These are phyloP conservation scores for Drosophila paracracens DNA, from an alignment of 2,888 invertebrate genomes.

Conservation along the genomic window DNA sequence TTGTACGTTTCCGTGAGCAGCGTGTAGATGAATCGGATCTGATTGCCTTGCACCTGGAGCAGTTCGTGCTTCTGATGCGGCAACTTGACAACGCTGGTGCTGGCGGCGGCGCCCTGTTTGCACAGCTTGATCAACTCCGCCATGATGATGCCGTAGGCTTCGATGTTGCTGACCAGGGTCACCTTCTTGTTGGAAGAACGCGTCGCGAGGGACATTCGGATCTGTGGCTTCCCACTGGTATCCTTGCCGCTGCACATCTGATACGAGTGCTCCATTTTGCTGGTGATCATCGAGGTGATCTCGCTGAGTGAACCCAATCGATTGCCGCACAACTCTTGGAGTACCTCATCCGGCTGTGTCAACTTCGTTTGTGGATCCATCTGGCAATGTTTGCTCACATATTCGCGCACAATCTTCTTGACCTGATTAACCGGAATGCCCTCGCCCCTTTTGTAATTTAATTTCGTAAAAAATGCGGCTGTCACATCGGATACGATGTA, in stretches of 20 bases:
- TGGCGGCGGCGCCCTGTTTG: slow-evolving; percentile 94
- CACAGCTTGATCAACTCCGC: slow-evolving; percentile 92
- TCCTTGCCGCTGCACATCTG: slow-evolving; percentile 84
- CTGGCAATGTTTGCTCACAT: slow-evolving; percentile 89
- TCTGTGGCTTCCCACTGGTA: slow-evolving; percentile 89
- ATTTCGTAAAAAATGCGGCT: slow-evolving; percentile 82
- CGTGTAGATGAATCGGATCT: slow-evolving; percentile 87
- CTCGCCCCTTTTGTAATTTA: slow-evolving; percentile 87
- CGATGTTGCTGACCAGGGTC: slow-evolving; percentile 95
- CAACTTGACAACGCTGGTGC: slow-evolving; percentile 91
- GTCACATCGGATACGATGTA: slow-evolving; percentile 83
- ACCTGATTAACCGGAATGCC: slow-evolving; percentile 88
- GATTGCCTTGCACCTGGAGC: slow-evolving; percentile 96
- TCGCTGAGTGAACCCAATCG: slow-evolving; percentile 88
- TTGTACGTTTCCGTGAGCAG: slow-evolving; percentile 85
- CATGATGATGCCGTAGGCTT: slow-evolving; percentile 93
- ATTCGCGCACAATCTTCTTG: slow-evolving; percentile 89
- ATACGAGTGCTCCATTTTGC: slow-evolving; percentile 87
- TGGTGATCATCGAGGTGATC: slow-evolving; percentile 88
- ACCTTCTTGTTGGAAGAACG: slow-evolving; percentile 96
- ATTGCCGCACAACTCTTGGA: slow-evolving; percentile 75
- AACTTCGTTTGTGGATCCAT: slow-evolving; percentile 84
- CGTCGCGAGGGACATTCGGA: slow-evolving; percentile 91
- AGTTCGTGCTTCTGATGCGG: slow-evolving; percentile 91
- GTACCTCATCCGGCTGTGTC: slow-evolving; percentile 80